Percentiles rank a stretch among this genome's conserved stretches.
These are phyloP conservation scores for Perca fluviatilis DNA, from an alignment of 2,113 vertebrate species.

Conservation along the genomic window DNA sequence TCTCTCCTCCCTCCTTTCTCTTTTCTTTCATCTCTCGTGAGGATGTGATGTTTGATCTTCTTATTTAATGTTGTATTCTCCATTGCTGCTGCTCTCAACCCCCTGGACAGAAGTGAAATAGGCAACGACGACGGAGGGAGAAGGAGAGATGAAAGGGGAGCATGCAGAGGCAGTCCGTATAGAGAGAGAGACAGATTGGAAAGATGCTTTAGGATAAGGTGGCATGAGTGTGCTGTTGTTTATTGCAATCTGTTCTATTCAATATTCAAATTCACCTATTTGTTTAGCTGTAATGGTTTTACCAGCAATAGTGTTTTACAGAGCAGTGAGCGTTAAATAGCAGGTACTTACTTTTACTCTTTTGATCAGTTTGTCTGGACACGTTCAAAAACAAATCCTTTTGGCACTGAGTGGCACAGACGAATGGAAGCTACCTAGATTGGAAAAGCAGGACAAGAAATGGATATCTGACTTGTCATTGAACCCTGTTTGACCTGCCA, in stretches of 20 bases:
- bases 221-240: constrained; percentile 35
- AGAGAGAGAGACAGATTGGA: constrained; percentile 42
- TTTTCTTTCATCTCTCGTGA: constrained; percentile 40
- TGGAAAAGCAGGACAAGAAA: constrained; percentile 16
- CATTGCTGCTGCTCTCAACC: constrained; percentile 24
- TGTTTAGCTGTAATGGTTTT: constrained; percentile 30
- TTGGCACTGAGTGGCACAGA: neutral
- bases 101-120: constrained; percentile 52
- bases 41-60: constrained; percentile 65
- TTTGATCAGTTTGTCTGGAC: constrained; percentile 3
- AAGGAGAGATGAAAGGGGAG: constrained; percentile 16
- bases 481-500: constrained; percentile 37
- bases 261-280: constrained; percentile 50
- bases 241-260: constrained; percentile 32
- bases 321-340: constrained; percentile 8
- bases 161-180: neutral
- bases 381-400: neutral
- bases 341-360: constrained; percentile 12
- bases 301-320: constrained; percentile 5
- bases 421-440: constrained; percentile 2
- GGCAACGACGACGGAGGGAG: neutral
- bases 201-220: constrained; percentile 45
- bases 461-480: constrained; percentile 16
- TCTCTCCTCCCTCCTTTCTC: constrained; percentile 45
- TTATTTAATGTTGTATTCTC: constrained; percentile 41